Evolutionary conservation across 2,113 vertebrate genomes (phyloP).

Genomic region (Cinclus cinclus): DNA sequence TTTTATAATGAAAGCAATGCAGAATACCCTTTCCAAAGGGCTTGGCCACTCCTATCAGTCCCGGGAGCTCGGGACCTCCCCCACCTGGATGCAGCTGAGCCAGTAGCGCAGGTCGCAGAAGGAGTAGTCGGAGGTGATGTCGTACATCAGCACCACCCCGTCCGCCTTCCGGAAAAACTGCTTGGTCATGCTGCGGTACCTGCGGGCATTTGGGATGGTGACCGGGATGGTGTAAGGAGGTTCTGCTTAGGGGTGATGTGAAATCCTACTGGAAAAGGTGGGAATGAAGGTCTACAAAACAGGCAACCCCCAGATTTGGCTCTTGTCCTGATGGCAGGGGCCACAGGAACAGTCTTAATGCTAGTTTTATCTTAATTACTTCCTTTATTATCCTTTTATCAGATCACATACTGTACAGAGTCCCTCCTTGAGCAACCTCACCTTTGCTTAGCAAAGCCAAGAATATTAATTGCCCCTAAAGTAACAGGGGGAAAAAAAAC

Average conservation of each 20-base stretch:
- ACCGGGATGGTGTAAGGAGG: fast-evolving
- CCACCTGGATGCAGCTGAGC: constrained; percentile 86
- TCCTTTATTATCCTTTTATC: background rate
- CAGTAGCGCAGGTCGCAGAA: constrained; percentile 85
- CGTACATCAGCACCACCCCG: constrained; percentile 91
- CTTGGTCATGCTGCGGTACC: constrained; percentile 88
- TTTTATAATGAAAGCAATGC: background rate
- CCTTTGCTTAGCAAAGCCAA: background rate
- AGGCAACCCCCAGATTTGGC: background rate
- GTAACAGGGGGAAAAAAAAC: too few relatives aligned
- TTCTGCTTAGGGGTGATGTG: background rate
- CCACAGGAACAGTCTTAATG: background rate
- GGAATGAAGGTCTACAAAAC: background rate
- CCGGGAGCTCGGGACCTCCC: background rate
- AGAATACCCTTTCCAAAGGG: background rate
- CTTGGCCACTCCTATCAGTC: background rate
- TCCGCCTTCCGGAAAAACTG: constrained; percentile 90
- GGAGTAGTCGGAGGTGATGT: constrained; percentile 81
- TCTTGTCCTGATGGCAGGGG: background rate
- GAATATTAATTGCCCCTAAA: background rate
- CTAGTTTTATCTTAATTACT: constrained; percentile 1
- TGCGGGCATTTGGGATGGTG: background rate
- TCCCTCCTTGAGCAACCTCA: background rate
- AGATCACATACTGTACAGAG: background rate
- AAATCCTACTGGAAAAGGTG: background rate